Conservation (phyloP, 2,113 vertebrate genomes). For the Chinchilla lanigera region DNA sequence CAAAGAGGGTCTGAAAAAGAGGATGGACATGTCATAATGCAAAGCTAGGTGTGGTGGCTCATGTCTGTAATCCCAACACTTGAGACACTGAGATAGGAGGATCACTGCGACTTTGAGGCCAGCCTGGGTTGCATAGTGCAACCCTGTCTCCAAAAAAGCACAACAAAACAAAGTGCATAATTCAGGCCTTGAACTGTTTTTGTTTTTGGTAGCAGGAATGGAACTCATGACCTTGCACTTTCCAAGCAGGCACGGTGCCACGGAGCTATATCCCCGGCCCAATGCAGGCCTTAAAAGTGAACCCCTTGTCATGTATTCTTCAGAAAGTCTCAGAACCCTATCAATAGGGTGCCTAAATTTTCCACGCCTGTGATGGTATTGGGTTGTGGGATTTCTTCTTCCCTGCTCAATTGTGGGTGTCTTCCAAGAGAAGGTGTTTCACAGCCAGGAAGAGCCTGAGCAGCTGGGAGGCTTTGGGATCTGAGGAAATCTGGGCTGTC, state of each 20-base stretch:
- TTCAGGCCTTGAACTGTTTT: too few relatives aligned
- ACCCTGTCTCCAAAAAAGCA: background rate
- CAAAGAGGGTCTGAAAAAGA: background rate
- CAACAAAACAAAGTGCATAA: background rate
- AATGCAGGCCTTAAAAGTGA: background rate
- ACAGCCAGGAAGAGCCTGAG: background rate
- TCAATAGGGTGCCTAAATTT: background rate
- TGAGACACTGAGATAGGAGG: background rate
- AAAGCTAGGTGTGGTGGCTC: background rate
- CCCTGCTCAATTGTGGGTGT: background rate
- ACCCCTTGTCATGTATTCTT: background rate
- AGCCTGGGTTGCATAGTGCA: background rate
- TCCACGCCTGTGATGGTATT: background rate
- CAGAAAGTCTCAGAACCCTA: slow-evolving; percentile 20
- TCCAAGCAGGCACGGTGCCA: too few relatives aligned
- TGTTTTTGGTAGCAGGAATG: too few relatives aligned
- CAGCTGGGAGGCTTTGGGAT: background rate
- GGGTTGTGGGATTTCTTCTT: background rate
- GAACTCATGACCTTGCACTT: too few relatives aligned
- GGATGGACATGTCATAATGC: background rate
- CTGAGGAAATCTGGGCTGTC: background rate
- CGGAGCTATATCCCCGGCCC: too few relatives aligned
- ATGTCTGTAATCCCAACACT: background rate
- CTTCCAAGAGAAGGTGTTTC: background rate
- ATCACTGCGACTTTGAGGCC: background rate